Base-by-base conservation (phyloP, 2,888 invertebrate species). In the Cheilosia scutellata region DNA sequence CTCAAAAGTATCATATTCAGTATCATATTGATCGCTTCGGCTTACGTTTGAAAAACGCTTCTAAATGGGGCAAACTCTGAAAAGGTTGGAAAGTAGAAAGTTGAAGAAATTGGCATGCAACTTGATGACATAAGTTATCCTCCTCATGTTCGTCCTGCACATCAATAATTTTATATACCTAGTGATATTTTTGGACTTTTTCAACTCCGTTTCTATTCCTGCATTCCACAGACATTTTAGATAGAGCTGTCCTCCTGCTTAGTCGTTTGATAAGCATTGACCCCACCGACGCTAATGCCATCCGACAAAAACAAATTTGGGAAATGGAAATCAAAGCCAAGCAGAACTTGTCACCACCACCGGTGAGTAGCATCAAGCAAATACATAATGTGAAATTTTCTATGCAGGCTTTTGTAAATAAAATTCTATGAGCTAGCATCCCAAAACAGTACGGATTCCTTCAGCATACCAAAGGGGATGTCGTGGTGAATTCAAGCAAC, bases 401-500 rank as follows among this genome's bases (percentile, higher is more conserved):
- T 5, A 4, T 4, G 1, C 4, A 62, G n/a, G 2, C 25, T 2
- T 37, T 37, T n/a, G 25, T 4, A 11, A 37, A 4, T 11, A 37
- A 37, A 9, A 13, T 51, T 1, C 13, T 13, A 27, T 20, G 20
- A 20, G 20, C 20, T 20, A 20, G 20, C 20, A 2, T 7, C 11
- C 25, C 44, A 7, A 75, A 65, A 7, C 11, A 0, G 25, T 42
- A 25, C 0, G 2, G 11, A 1, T 16, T 6, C 6, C 25, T 25
- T 0, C 6, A 16, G 20, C 4, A n/a, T 82, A 86, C 31, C 42
- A 51, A 44, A 9, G 0, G n/a, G 91, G 90, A 7, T 91, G 91
- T 16, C 91, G 90, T 4, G 91, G 91, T 0, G 62, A 87, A 51
- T 91, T 86, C 31, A 29, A 9, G 11, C 25, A 55, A 55, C 58